These are phyloP conservation scores for Tachycineta bicolor DNA, from an alignment of 2,113 vertebrate genomes.

Conservation along the genomic window DNA sequence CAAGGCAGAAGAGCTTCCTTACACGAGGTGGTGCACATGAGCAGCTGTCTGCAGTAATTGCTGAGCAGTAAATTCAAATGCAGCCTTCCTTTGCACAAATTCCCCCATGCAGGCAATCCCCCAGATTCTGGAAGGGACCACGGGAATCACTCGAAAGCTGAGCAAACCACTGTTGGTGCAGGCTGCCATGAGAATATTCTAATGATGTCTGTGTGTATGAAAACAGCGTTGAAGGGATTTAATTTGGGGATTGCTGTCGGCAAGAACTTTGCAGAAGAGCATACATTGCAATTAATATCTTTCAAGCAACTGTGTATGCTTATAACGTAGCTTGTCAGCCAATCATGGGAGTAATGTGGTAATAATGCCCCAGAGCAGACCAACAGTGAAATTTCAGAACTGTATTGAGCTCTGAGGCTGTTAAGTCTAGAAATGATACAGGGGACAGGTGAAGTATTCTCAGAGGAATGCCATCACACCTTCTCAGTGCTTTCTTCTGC, in stretches of 20 bases:
- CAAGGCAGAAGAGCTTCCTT: not conserved
- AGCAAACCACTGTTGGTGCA: fast-evolving
- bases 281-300: not conserved
- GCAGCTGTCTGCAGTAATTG: not conserved
- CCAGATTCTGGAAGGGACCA: not conserved
- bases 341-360: not conserved
- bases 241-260: not conserved
- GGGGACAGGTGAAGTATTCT: not conserved
- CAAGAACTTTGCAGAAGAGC: not conserved
- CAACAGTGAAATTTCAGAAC: not conserved
- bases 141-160: not conserved
- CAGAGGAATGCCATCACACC: not conserved
- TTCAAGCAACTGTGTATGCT: not conserved
- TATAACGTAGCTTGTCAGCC: not conserved
- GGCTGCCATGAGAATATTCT: not conserved
- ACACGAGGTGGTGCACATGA: not conserved
- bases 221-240: conserved; percentile 5
- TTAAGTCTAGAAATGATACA: not conserved
- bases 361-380: not conserved
- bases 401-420: not conserved
- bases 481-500: not conserved
- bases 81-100: not conserved
- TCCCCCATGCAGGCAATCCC: not conserved
- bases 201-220: not conserved
- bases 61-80: not conserved